phyloP scores from a whole-genome alignment of 2,113 vertebrate species.

The Aythya baeri region DNA sequence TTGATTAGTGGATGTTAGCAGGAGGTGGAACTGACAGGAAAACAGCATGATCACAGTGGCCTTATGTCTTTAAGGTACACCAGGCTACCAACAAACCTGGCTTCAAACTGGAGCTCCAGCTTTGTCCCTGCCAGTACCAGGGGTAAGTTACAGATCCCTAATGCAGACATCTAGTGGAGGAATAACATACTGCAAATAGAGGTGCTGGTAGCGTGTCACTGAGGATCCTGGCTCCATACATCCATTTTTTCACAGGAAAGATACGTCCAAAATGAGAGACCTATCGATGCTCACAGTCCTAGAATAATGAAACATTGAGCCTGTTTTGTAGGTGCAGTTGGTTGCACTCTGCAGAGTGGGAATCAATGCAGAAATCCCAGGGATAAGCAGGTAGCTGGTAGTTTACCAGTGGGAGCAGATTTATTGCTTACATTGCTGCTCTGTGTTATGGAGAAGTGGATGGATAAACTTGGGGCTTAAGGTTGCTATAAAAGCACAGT shows the following conservation, averaged over 20 bases:
- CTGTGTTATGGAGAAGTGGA: not conserved
- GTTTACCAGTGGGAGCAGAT: not conserved
- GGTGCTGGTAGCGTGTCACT: not conserved
- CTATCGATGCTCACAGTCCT: not conserved
- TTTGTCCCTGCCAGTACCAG: not conserved
- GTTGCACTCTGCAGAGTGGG: rapidly evolving
- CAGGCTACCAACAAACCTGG: not conserved
- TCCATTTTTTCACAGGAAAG: not conserved
- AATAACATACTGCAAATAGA: not conserved
- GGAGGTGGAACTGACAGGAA: not conserved
- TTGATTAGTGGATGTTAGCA: not conserved
- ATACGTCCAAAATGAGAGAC: not conserved
- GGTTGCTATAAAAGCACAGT: rapidly evolving
- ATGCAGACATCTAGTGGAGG: not conserved
- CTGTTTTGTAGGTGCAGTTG: not conserved
- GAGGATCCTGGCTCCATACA: not conserved
- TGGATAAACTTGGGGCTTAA: not conserved
- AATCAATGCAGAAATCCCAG: not conserved
- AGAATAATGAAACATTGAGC: not conserved
- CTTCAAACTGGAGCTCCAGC: not conserved
- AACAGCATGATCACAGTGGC: not conserved
- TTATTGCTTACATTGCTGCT: not conserved
- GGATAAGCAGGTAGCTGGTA: not conserved
- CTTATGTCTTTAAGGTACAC: too few relatives aligned
- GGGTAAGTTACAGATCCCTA: rapidly evolving